Conservation (phyloP, 2,113 vertebrate species). For the Channa argus region DNA sequence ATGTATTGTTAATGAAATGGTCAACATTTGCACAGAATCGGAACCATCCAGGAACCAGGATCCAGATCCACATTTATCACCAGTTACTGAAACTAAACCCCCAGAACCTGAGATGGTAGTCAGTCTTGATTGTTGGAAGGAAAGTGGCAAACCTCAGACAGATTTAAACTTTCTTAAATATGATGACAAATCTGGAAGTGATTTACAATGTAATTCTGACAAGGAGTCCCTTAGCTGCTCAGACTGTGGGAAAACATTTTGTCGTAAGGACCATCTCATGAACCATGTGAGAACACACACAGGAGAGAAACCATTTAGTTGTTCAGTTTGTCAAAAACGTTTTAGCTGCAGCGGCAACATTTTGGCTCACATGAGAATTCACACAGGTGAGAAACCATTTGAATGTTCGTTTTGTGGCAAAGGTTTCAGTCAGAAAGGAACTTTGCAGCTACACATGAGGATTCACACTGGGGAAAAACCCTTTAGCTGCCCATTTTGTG, state of each 20-base stretch:
- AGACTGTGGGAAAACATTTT: constrained; percentile 16
- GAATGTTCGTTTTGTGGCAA: constrained; percentile 79
- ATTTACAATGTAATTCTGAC: neutral
- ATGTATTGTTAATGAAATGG: neutral
- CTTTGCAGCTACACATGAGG: constrained; percentile 24
- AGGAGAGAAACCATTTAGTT: constrained; percentile 35
- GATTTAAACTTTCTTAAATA: neutral
- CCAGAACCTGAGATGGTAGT: neutral
- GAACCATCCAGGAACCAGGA: neutral
- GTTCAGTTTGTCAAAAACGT: constrained; percentile 24
- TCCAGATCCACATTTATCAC: neutral
- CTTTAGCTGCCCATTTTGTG: constrained; percentile 30
- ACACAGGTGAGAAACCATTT: constrained; percentile 35
- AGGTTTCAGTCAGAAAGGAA: constrained; percentile 71
- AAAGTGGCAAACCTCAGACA: neutral
- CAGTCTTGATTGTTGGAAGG: neutral
- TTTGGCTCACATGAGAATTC: constrained; percentile 62
- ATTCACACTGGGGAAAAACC: constrained; percentile 43
- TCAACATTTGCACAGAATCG: neutral
- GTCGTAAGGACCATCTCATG: constrained; percentile 19
- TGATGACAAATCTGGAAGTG: neutral
- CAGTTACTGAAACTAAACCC: neutral
- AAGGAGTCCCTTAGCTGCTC: constrained; percentile 23
- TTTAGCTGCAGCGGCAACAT: constrained; percentile 62
- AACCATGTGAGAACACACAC: constrained; percentile 32